Evolutionary conservation across 2,113 vertebrate genomes (phyloP), one percentile per base, ranked within the genome.

Genomic region (Damaliscus lunatus): DNA sequence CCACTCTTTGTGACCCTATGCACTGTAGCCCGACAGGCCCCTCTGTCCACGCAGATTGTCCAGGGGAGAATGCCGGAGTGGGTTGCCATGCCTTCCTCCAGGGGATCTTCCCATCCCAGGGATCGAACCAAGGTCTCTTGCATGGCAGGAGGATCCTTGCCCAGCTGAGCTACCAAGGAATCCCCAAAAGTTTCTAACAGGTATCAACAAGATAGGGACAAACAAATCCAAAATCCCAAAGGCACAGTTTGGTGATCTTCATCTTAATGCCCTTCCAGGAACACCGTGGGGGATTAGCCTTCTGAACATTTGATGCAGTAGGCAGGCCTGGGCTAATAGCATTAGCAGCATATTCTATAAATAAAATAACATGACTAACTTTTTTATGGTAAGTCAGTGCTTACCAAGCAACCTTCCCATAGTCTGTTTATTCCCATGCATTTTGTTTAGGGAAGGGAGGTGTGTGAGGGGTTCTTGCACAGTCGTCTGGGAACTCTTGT

Each of bases 181-280:
- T 11, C 21, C 36, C 67, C 9, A 48, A 27, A 81, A 55, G 50
- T 88, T 77, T 48, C 50, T 87, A 10, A 15, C 19, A 48, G 57
- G 12, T 60, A 8, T 60, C 43, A 43, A 31, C 50, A 90, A 46
- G 23, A 36, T 19, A 16, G 10, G 11, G 52, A 48, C 13, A 89
- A 59, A 67, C 3, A 78, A 23, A 88, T 15, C 7, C 9, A 59
- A 36, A 21, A 71, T 77, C 59, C 40, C 1, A 36, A 90, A 86
- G 17, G 23, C 31, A 33, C 14, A 53, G 6, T 84, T 43, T 29
- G 7, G 13, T 43, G 13, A n/a, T 59, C 59, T 31, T 59, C 46
- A 0, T 16, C 13, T 4, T 4, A 21, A 2, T 80, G 6, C 15
- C 7, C 25, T 29, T 6, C 14, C 31, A 7, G 33, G 23, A 46